Evolutionary conservation across 2,888 invertebrate species (phyloP).

Genomic region (Gerosis bhagava): DNA sequence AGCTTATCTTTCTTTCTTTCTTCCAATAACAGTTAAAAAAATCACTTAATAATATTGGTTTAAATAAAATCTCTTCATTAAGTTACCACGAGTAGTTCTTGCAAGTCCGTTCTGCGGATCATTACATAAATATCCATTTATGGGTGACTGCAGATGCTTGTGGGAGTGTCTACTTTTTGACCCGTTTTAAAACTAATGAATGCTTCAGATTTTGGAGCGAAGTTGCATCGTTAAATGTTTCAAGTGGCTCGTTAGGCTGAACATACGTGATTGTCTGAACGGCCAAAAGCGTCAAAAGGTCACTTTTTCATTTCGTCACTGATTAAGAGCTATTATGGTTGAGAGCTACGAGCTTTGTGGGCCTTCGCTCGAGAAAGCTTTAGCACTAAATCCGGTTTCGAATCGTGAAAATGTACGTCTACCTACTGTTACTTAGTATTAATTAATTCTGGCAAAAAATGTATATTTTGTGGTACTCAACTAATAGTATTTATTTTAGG

Average conservation of each 20-base stretch:
- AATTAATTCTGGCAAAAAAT: no score
- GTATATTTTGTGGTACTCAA: no score
- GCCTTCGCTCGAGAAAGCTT: no score
- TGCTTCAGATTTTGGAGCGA: conserved; percentile 31
- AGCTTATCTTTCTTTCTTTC: no score
- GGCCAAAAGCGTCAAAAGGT: conserved; percentile 13
- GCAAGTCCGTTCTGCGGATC: background rate
- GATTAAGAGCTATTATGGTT: conserved; percentile 18
- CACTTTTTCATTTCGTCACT: conserved; percentile 19
- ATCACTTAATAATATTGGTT: no score
- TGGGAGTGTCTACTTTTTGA: conserved; percentile 26
- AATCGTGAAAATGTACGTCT: no score
- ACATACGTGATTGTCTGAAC: conserved; percentile 19
- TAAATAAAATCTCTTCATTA: no score
- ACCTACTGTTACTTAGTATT: no score
- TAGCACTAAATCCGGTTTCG: no score
- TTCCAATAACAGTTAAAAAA: no score
- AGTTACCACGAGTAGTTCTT: no score
- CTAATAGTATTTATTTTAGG: no score
- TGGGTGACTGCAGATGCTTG: background rate
- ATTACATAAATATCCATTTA: background rate
- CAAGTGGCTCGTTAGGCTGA: conserved; percentile 32
- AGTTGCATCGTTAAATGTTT: conserved; percentile 30
- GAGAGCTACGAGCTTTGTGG: background rate
- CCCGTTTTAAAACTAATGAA: conserved; percentile 38